These are phyloP conservation scores for Pipra filicauda DNA, from an alignment of 2,113 vertebrate genomes.

Conservation along the genomic window DNA sequence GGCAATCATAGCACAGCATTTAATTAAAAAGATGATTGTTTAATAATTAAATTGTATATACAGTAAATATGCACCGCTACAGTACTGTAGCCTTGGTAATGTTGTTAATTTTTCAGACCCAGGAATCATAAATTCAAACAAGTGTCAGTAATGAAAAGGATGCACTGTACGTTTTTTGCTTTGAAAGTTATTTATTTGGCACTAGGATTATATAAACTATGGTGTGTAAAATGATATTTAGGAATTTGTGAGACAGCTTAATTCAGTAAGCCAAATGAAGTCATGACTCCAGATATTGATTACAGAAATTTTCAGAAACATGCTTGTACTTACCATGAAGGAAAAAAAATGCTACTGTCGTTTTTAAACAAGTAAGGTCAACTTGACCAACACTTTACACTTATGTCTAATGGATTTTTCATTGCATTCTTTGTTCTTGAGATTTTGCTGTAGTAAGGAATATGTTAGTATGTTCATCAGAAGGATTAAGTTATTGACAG, in stretches of 20 bases:
- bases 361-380: not conserved
- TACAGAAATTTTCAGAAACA: not conserved
- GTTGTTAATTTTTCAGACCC: constrained; percentile 28
- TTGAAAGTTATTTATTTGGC: not conserved
- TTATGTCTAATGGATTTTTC: not conserved
- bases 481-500: not conserved
- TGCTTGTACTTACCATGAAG: not conserved
- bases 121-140: not conserved
- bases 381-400: not conserved
- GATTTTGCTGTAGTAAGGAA: not conserved
- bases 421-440: not conserved
- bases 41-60: constrained; percentile 50
- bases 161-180: not conserved
- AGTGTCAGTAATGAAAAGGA: not conserved
- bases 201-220: not conserved
- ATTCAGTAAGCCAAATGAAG: not conserved
- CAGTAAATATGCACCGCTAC: not conserved
- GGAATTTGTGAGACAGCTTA: not conserved
- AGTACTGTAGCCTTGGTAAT: not conserved
- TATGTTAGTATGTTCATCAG: not conserved
- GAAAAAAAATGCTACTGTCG: not conserved
- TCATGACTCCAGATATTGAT: not conserved
- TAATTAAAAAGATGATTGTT: constrained; percentile 58
- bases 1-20: constrained; percentile 17
- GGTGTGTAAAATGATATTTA: not conserved